Percentiles rank a stretch among this genome's conserved stretches.
phyloP scores from a whole-genome alignment of 2,113 vertebrate species.

The Pipra filicauda region DNA sequence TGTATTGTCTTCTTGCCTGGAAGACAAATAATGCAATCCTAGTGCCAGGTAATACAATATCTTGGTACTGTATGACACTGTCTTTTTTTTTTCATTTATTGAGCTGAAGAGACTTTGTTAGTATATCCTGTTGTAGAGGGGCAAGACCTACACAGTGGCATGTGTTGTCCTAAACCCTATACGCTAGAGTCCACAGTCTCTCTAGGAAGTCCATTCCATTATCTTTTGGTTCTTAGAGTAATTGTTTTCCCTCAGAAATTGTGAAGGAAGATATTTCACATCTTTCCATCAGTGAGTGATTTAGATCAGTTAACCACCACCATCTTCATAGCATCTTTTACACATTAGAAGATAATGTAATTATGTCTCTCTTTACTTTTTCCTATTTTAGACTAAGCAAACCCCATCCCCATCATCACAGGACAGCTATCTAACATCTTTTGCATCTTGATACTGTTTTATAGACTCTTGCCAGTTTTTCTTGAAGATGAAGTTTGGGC shows the following conservation, averaged over 20 bases:
- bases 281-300: neutral
- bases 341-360: neutral
- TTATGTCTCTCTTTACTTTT: neutral
- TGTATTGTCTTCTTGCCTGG: neutral
- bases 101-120: neutral
- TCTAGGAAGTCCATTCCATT: neutral
- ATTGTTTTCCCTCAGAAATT: neutral
- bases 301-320: neutral
- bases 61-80: neutral
- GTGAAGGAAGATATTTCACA: neutral
- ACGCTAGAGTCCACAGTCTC: neutral
- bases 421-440: neutral
- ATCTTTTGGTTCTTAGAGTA: neutral
- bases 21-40: constrained; percentile 3
- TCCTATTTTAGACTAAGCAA: neutral
- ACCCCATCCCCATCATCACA: neutral
- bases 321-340: neutral
- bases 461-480: neutral
- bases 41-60: neutral
- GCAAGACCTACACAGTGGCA: neutral
- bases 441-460: neutral
- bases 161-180: neutral
- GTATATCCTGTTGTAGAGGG: neutral
- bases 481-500: neutral
- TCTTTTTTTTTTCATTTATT: neutral